Evolutionary conservation across 2,888 invertebrate genomes (phyloP).

Genomic region (Macropis europaea): DNA sequence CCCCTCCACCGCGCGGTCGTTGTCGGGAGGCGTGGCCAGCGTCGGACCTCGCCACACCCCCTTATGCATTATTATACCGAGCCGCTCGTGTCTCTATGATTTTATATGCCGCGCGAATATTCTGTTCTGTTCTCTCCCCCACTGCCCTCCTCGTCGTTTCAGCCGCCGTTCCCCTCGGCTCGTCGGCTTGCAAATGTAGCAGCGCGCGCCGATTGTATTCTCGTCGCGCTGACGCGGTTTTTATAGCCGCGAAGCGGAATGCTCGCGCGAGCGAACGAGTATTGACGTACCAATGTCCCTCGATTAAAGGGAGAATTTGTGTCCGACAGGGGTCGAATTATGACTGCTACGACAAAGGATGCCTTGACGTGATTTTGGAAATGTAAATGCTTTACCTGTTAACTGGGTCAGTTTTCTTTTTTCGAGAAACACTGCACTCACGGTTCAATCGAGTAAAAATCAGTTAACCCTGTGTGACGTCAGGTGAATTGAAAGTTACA

Average conservation of each 20-base stretch:
- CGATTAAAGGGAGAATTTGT: too few species aligned
- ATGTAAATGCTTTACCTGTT: too few species aligned
- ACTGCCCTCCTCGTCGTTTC: background rate
- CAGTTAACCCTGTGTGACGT: too few species aligned
- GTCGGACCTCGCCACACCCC: slow-evolving; percentile 71
- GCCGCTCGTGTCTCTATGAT: slow-evolving; percentile 76
- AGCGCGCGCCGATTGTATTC: slow-evolving; percentile 77
- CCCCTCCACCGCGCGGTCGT: slow-evolving; percentile 60
- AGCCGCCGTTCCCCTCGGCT: too few species aligned
- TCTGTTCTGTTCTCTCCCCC: slow-evolving; percentile 31
- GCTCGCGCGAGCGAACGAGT: slow-evolving; percentile 6
- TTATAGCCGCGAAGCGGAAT: slow-evolving; percentile 21
- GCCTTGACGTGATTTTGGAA: too few species aligned
- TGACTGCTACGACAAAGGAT: too few species aligned
- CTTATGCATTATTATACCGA: slow-evolving; percentile 79
- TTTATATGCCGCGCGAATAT: slow-evolving; percentile 75
- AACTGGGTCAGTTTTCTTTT: too few species aligned
- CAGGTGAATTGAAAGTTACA: too few species aligned
- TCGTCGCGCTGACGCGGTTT: slow-evolving; percentile 53
- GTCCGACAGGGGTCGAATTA: too few species aligned
- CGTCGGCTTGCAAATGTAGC: slow-evolving; percentile 42
- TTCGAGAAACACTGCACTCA: too few species aligned
- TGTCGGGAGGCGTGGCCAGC: slow-evolving; percentile 71
- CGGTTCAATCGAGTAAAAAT: too few species aligned
- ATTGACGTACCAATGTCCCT: too few species aligned